Conservation (phyloP, 2,888 invertebrate species). For the Onchidella celtica region DNA sequence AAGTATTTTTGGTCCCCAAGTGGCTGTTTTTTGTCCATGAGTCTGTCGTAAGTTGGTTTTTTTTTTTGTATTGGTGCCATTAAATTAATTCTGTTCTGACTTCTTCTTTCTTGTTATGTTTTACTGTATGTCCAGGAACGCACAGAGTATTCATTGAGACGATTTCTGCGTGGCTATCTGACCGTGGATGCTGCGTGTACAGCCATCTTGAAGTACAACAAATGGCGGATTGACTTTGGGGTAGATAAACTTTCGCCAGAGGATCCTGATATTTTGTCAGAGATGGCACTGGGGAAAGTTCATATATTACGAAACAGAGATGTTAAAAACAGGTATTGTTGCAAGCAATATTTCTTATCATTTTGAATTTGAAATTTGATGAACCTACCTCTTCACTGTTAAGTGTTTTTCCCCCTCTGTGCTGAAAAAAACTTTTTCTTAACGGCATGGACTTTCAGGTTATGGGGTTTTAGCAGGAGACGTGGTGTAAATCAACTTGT, state of each 20-base stretch:
- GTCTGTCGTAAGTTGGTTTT: background rate
- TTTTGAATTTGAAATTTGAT: background rate
- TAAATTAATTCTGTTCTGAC: background rate
- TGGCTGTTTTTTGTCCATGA: background rate
- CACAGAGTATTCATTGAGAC: constrained; percentile 85
- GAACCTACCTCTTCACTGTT: too few species aligned
- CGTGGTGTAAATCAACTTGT: too few species aligned
- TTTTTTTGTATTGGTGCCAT: background rate
- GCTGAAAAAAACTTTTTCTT: too few species aligned
- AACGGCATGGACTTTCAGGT: too few species aligned
- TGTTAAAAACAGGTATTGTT: constrained; percentile 82
- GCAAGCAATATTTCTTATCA: background rate
- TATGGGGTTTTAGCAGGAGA: too few species aligned
- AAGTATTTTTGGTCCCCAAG: background rate
- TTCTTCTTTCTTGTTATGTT: background rate
- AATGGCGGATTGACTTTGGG: constrained; percentile 89
- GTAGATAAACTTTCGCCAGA: constrained; percentile 84
- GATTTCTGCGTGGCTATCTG: constrained; percentile 88
- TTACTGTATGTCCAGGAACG: constrained; percentile 77
- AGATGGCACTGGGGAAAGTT: constrained; percentile 84
- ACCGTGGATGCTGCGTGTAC: constrained; percentile 85
- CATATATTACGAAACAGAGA: constrained; percentile 84
- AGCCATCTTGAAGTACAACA: constrained; percentile 76
- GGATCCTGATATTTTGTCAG: constrained; percentile 82
- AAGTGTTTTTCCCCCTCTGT: too few species aligned